Percentiles rank a stretch among this genome's conserved stretches.
Conservation (phyloP, 2,888 invertebrate genomes). For the Apomyelois bistriatella region DNA sequence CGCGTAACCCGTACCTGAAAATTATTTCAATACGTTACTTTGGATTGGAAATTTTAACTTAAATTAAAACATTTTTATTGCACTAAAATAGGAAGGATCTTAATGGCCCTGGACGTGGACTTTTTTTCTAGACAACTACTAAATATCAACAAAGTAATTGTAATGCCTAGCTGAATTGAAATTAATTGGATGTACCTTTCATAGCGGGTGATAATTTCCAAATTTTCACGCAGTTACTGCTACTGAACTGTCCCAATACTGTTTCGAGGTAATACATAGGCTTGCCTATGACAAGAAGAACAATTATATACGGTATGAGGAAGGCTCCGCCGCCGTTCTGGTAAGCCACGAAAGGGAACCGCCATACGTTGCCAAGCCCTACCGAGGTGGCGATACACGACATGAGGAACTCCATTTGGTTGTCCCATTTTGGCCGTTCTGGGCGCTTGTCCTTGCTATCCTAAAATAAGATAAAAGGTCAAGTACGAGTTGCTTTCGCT, state of each 20-base stretch:
- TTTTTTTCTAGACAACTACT: no score
- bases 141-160: no score
- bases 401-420: constrained; percentile 85
- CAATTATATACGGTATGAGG: constrained; percentile 85
- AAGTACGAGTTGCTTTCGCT: no score
- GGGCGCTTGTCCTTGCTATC: constrained; percentile 17
- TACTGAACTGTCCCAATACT: constrained; percentile 90
- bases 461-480: not conserved
- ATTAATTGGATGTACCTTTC: constrained; percentile 83
- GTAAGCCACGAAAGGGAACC: constrained; percentile 80
- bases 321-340: constrained; percentile 88
- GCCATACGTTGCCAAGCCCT: constrained; percentile 86
- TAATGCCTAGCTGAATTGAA: no score
- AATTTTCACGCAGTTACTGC: constrained; percentile 87
- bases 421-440: constrained; percentile 80
- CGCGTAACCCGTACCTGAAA: constrained; percentile 84
- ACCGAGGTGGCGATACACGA: constrained; percentile 87
- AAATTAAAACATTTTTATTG: no score
- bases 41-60: no score
- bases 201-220: constrained; percentile 85
- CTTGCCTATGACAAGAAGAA: constrained; percentile 84
- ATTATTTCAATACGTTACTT: not conserved
- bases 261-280: constrained; percentile 93
- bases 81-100: no score
- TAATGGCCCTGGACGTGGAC: no score